Evolutionary conservation across 2,888 invertebrate species (phyloP).

Genomic region (Lithosia quadra): DNA sequence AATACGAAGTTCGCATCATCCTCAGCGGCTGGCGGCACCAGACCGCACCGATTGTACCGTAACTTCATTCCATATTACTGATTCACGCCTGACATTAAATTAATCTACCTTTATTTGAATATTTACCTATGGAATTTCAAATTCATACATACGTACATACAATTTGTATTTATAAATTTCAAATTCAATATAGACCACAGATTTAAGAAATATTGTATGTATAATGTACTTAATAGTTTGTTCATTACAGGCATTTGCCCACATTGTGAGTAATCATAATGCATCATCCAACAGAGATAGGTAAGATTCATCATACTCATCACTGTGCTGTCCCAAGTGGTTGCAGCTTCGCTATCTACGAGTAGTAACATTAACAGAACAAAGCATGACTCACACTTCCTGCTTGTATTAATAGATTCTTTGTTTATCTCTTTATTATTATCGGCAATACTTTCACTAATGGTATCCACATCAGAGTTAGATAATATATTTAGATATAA

Average conservation of each 20-base stretch:
- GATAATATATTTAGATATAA: slow-evolving; percentile 11
- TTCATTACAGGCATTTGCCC: neutral
- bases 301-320: slow-evolving; percentile 6
- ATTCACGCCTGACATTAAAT: neutral
- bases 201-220: neutral
- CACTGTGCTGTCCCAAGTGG: slow-evolving; percentile 13
- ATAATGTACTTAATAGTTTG: no score
- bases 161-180: no score
- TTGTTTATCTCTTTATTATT: slow-evolving; percentile 32
- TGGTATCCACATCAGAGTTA: slow-evolving; percentile 2
- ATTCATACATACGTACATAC: no score
- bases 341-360: slow-evolving; percentile 1
- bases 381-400: slow-evolving; percentile 41
- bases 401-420: slow-evolving; percentile 25
- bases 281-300: slow-evolving; percentile 3
- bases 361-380: slow-evolving; percentile 26
- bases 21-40: neutral
- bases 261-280: neutral
- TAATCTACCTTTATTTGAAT: no score
- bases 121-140: neutral
- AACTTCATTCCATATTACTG: neutral
- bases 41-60: neutral
- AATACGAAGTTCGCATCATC: slow-evolving; percentile 1
- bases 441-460: slow-evolving; percentile 10
- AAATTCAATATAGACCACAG: no score